These are phyloP conservation scores for Rhinopomastus cyanomelas DNA, from an alignment of 2,113 vertebrate genomes.

Conservation along the genomic window DNA sequence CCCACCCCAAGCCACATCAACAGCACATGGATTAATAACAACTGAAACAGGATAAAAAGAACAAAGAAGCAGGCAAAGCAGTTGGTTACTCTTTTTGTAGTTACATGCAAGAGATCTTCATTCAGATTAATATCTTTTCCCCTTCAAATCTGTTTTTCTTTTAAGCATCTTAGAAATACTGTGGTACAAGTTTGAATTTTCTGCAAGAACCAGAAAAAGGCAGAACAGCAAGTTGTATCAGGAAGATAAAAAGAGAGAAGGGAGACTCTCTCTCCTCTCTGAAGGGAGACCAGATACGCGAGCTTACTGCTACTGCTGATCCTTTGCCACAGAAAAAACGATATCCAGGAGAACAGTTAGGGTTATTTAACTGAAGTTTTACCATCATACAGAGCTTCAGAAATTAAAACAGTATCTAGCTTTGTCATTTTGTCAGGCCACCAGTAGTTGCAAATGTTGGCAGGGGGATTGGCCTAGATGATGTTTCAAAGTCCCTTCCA, in stretches of 20 bases:
- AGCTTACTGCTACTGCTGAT: neutral
- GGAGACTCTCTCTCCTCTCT: too few relatives aligned
- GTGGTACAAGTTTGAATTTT: neutral
- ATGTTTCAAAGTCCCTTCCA: too few relatives aligned
- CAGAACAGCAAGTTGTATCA: neutral
- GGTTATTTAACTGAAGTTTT: neutral
- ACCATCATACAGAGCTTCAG: neutral
- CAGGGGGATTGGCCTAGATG: too few relatives aligned
- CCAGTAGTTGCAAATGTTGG: neutral
- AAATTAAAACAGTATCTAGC: neutral
- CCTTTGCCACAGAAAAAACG: neutral
- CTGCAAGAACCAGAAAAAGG: neutral
- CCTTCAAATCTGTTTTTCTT: neutral
- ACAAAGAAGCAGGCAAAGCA: neutral
- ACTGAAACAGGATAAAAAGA: neutral
- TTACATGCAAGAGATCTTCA: neutral
- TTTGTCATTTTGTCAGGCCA: neutral
- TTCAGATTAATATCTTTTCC: neutral
- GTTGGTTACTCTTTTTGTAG: neutral
- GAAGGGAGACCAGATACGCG: neutral
- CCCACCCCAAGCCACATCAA: neutral
- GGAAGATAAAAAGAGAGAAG: neutral
- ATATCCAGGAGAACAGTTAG: neutral
- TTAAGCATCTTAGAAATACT: neutral
- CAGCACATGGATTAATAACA: neutral